phyloP scores from a whole-genome alignment of 1,140 invertebrate genomes.

The Polypedilum pembai region DNA sequence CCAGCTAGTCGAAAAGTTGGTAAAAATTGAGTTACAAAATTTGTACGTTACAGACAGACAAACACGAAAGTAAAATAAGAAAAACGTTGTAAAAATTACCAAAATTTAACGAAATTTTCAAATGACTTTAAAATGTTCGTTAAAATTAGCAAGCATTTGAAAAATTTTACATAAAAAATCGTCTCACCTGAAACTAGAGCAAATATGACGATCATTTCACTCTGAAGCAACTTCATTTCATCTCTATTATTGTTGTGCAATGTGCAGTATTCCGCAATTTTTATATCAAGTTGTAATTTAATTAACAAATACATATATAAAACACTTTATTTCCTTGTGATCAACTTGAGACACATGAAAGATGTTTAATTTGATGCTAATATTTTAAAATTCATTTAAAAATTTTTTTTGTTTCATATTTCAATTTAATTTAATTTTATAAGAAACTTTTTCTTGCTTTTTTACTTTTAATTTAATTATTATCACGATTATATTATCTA shows the following conservation, averaged over 20 bases:
- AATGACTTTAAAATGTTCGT: too few relatives aligned
- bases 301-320: constrained; percentile 28
- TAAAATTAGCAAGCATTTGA: too few relatives aligned
- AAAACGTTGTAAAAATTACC: too few relatives aligned
- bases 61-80: too few relatives aligned
- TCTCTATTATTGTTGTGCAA: constrained; percentile 23
- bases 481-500: background rate
- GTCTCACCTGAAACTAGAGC: constrained; percentile 26
- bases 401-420: too few relatives aligned
- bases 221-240: constrained; percentile 27
- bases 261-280: constrained; percentile 27
- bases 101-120: too few relatives aligned
- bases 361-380: background rate
- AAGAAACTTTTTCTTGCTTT: too few relatives aligned
- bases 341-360: constrained; percentile 12
- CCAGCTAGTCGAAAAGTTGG: too few relatives aligned
- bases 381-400: background rate
- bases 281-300: constrained; percentile 16
- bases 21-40: too few relatives aligned
- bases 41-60: too few relatives aligned
- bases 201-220: constrained; percentile 27
- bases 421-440: too few relatives aligned
- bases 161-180: constrained; percentile 6
- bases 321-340: constrained; percentile 18
- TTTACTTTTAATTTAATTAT: background rate